Conservation (phyloP, 1,140 invertebrate genomes). For the Dysdera silvatica region DNA sequence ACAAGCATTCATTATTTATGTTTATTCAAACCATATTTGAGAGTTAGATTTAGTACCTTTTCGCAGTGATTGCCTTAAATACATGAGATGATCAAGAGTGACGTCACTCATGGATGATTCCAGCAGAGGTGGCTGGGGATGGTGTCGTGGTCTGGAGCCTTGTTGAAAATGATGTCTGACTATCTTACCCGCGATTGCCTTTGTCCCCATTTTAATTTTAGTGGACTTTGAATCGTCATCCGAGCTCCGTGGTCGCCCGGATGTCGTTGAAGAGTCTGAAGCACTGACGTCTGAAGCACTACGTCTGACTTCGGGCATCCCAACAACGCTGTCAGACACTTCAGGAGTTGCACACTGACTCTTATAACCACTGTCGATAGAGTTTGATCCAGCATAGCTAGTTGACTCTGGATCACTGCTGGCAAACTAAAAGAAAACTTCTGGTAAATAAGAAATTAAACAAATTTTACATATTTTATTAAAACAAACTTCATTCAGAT, state of each 20-base stretch:
- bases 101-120: slow-evolving; percentile 28
- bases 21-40: too few relatives aligned
- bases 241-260: slow-evolving; percentile 26
- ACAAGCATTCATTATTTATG: too few relatives aligned
- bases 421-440: slow-evolving; percentile 7
- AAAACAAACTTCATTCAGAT: too few relatives aligned
- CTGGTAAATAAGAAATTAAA: too few relatives aligned
- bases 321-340: slow-evolving; percentile 35
- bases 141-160: not conserved
- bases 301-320: slow-evolving; percentile 22
- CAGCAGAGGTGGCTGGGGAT: not conserved
- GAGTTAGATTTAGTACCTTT: slow-evolving; percentile 15
- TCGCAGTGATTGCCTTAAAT: slow-evolving; percentile 38
- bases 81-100: slow-evolving; percentile 40
- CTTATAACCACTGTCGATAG: slow-evolving; percentile 46
- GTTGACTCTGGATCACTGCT: slow-evolving; percentile 36
- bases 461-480: too few relatives aligned
- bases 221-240: slow-evolving; percentile 22
- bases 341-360: slow-evolving; percentile 46
- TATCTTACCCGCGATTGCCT: slow-evolving; percentile 35
- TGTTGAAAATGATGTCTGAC: slow-evolving; percentile 5
- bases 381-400: slow-evolving; percentile 44
- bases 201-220: slow-evolving; percentile 42
- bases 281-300: slow-evolving; percentile 14
- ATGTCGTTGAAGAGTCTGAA: slow-evolving; percentile 18